A percentile compares a stretch with the other conserved stretches of the same genome.
Evolutionary conservation across 2,113 vertebrate genomes (phyloP).

Genomic region (Morphnarchus princeps): DNA sequence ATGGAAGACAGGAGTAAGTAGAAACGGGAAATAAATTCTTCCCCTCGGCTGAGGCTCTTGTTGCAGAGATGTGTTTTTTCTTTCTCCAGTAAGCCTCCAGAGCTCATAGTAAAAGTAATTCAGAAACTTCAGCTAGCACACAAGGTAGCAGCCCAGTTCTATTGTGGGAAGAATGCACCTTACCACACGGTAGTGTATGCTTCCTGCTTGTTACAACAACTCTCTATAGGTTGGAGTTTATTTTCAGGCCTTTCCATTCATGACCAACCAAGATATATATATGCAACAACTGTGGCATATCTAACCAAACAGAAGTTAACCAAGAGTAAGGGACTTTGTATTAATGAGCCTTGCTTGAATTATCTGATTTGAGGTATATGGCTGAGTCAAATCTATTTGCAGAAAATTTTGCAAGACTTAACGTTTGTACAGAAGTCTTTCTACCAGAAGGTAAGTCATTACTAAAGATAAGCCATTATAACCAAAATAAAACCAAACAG

Average conservation of each 20-base stretch:
- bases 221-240: background rate
- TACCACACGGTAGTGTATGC: background rate
- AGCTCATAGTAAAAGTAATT: conserved; percentile 7
- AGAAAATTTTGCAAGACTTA: background rate
- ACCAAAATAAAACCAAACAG: background rate
- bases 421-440: background rate
- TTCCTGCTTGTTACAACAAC: background rate
- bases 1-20: conserved; percentile 1
- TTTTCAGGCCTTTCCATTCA: background rate
- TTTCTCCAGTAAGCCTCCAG: background rate
- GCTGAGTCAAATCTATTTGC: background rate
- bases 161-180: background rate
- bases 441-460: background rate
- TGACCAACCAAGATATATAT: background rate
- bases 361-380: background rate
- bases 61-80: background rate
- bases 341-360: background rate
- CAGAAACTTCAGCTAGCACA: background rate
- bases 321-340: background rate
- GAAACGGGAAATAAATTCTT: conserved; percentile 30
- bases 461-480: background rate
- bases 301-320: background rate
- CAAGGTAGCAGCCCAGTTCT: background rate
- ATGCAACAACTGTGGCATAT: background rate
- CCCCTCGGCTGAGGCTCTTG: background rate